Evolutionary conservation across 2,888 invertebrate species (phyloP).

Genomic region (Epinotia nisella): DNA sequence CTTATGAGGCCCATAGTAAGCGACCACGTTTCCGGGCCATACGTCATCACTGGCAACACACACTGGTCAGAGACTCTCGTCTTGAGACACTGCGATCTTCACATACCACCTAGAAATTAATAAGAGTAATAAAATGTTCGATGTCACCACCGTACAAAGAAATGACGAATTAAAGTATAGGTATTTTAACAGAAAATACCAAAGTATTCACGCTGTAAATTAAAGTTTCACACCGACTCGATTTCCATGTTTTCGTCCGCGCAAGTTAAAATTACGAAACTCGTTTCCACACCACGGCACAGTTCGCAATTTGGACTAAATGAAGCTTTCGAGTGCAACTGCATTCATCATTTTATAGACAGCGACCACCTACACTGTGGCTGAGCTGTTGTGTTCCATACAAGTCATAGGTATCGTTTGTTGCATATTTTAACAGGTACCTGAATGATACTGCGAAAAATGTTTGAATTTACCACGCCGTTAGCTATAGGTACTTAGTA

Average conservation of each 20-base stretch:
- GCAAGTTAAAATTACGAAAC: constrained; percentile 49
- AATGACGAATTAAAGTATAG: background rate
- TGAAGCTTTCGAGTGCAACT: constrained; percentile 38
- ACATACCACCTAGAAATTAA: too few species aligned
- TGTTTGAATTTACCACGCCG: background rate
- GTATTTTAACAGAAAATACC: background rate
- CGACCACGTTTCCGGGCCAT: too few species aligned
- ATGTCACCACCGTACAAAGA: too few species aligned
- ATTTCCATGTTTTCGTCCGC: constrained; percentile 45
- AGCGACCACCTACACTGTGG: background rate
- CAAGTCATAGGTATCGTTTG: background rate
- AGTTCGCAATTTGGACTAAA: constrained; percentile 40
- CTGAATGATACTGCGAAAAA: background rate
- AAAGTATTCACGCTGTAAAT: background rate
- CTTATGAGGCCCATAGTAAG: too few species aligned
- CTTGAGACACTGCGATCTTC: too few species aligned
- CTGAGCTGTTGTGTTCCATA: background rate
- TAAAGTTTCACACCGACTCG: constrained; percentile 1
- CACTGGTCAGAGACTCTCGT: too few species aligned
- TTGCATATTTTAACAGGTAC: background rate
- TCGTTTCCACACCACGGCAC: constrained; percentile 44
- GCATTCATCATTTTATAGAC: constrained; percentile 30
- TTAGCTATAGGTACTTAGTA: background rate
- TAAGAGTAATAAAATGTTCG: too few species aligned
- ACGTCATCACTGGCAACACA: too few species aligned